A percentile compares a stretch with the other conserved stretches of the same genome.
Evolutionary conservation across 2,113 vertebrate species (phyloP).

Genomic region (Ptychochromis oligacanthus): DNA sequence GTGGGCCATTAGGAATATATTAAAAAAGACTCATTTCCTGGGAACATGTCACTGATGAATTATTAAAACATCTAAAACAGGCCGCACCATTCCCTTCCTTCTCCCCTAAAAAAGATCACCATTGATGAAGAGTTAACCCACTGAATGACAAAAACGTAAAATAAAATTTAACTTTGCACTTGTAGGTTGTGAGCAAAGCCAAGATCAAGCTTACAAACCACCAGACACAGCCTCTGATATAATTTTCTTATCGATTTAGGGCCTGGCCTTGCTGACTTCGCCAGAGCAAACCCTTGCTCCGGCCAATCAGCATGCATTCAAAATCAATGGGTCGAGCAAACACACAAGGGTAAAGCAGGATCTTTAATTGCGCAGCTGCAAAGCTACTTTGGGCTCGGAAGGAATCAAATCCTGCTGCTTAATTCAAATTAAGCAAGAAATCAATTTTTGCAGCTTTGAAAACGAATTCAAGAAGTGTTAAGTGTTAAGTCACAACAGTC

Average conservation of each 20-base stretch:
- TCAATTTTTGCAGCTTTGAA: background rate
- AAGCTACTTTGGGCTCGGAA: background rate
- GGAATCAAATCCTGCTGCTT: conserved; percentile 9
- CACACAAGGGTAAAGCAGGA: conserved; percentile 2
- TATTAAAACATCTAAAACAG: conserved; percentile 74
- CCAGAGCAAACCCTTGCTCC: conserved; percentile 15
- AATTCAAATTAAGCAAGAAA: conserved; percentile 2
- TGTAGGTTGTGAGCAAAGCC: background rate
- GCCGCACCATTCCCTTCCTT: conserved; percentile 37
- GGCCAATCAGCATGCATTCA: conserved; percentile 11
- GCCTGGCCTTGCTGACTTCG: conserved; percentile 28
- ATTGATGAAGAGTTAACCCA: conserved; percentile 50
- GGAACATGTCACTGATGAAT: conserved; percentile 75
- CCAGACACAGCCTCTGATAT: conserved; percentile 17
- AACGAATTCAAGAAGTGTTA: background rate
- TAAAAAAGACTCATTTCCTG: conserved; percentile 82
- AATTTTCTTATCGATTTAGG: conserved; percentile 50
- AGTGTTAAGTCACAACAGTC: conserved; percentile 19
- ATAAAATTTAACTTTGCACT: conserved; percentile 32
- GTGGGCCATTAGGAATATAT: conserved; percentile 82
- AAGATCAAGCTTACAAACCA: conserved; percentile 34
- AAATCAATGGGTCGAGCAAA: conserved; percentile 50
- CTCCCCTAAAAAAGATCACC: conserved; percentile 43
- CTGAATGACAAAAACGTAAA: conserved; percentile 24
- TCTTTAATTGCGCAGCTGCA: conserved; percentile 17